These are phyloP conservation scores for Drosophila navojoa DNA, from an alignment of 1,140 invertebrate genomes.

Conservation along the genomic window DNA sequence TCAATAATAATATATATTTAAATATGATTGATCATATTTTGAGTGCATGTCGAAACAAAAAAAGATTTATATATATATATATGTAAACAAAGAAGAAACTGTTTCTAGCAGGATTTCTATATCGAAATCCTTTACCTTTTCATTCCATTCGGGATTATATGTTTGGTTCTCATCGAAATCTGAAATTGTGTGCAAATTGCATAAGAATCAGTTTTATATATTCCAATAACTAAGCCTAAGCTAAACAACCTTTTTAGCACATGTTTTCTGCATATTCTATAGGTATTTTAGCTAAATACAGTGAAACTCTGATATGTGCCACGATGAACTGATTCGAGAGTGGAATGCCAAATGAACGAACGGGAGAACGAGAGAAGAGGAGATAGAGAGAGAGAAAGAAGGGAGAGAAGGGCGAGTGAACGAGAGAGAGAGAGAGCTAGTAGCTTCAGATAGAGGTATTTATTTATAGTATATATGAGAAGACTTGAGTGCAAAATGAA, in stretches of 20 bases:
- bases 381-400: background rate
- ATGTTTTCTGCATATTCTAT: constrained; percentile 14
- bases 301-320: constrained; percentile 14
- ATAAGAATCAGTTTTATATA: constrained; percentile 39
- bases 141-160: constrained; percentile 83
- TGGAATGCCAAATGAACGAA: constrained; percentile 10
- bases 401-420: background rate
- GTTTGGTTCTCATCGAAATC: constrained; percentile 83
- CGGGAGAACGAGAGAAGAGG: background rate
- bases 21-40: constrained; percentile 12
- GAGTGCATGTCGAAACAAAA: constrained; percentile 52
- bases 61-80: background rate
- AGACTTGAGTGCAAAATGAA: background rate
- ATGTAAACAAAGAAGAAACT: constrained; percentile 36
- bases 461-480: background rate
- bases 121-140: constrained; percentile 82
- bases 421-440: background rate
- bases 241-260: constrained; percentile 7
- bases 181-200: constrained; percentile 77
- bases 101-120: constrained; percentile 56
- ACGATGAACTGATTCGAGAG: constrained; percentile 3
- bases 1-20: too few relatives aligned
- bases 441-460: background rate
- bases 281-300: constrained; percentile 25
- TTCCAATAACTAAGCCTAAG: constrained; percentile 3